Conservation (phyloP, 2,113 vertebrate genomes). For the Symphodus melops region DNA sequence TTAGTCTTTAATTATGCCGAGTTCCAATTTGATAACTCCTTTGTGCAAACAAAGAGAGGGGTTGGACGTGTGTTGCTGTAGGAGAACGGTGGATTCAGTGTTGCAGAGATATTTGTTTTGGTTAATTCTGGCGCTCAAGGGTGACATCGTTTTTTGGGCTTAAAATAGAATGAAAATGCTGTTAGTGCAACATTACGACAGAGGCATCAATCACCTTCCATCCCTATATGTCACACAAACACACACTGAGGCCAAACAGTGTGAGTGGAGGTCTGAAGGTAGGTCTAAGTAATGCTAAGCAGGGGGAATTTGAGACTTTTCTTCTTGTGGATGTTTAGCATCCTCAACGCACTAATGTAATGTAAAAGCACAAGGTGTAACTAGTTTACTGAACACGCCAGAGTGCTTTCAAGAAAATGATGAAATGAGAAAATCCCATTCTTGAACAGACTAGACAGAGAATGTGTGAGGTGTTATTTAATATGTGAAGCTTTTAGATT, state of each 20-base stretch:
- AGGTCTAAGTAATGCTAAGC: not conserved
- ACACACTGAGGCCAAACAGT: constrained; percentile 27
- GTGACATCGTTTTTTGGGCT: not conserved
- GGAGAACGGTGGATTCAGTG: no score
- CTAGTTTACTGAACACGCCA: constrained; percentile 16
- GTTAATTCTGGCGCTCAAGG: no score
- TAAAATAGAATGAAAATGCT: not conserved
- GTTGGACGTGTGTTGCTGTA: no score
- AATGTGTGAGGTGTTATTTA: not conserved
- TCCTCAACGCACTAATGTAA: constrained; percentile 23
- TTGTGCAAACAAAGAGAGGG: no score
- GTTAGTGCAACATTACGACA: no score
- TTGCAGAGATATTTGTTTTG: no score
- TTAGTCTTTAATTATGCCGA: no score
- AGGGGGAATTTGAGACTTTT: constrained; percentile 13
- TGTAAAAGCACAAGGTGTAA: constrained; percentile 10
- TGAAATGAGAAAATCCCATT: constrained; percentile 10
- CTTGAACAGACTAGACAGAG: not conserved
- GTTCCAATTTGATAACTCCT: no score
- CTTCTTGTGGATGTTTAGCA: constrained; percentile 14
- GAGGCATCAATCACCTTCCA: no score
- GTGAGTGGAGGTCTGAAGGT: not conserved
- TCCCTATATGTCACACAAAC: not conserved
- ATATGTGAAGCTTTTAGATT: constrained; percentile 1
- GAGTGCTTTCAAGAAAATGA: constrained; percentile 22